phyloP scores from a whole-genome alignment of 2,797 vertebrate species.

The Trachops cirrhosus region DNA sequence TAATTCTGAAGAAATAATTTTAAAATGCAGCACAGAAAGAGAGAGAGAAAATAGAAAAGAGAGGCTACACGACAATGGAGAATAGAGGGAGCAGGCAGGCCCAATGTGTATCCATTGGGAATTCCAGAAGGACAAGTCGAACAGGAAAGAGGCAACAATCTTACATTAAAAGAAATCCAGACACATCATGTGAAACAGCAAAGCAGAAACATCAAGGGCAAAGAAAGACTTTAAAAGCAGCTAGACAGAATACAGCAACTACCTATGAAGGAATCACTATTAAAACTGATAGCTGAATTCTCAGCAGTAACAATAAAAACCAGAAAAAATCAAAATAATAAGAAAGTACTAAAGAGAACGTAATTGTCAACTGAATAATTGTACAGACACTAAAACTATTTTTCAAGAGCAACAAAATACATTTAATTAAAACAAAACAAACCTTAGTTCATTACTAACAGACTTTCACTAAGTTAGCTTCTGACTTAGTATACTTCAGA shows the following conservation, averaged over 20 bases:
- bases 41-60: neutral
- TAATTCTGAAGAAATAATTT: neutral
- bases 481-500: neutral
- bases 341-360: neutral
- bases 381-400: neutral
- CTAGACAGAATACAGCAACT: neutral
- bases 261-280: neutral
- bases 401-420: neutral
- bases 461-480: neutral
- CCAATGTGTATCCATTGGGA: neutral
- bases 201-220: neutral
- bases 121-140: neutral
- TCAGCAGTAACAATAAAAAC: neutral
- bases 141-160: neutral
- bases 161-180: neutral
- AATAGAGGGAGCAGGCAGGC: neutral
- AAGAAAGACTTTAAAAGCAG: neutral
- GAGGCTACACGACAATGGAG: neutral
- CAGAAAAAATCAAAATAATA: neutral
- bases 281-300: neutral
- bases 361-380: neutral
- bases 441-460: neutral
- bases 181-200: neutral
- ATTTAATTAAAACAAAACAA: constrained; percentile 3
- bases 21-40: neutral